These are phyloP conservation scores for Cyanocitta stelleri DNA, from an alignment of 2,113 vertebrate species.

Conservation along the genomic window DNA sequence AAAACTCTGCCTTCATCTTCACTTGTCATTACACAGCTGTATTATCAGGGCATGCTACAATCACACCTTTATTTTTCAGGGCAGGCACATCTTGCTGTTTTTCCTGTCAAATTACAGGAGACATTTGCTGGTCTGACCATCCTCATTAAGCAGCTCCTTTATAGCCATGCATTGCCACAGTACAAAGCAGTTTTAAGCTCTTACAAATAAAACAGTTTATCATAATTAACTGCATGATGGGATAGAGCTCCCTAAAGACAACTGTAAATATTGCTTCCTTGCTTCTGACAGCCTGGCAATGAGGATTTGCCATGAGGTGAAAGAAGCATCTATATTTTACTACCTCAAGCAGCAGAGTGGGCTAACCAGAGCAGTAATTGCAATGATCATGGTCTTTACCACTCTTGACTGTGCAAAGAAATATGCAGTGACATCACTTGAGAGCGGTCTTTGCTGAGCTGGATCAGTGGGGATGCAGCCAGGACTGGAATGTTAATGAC, in stretches of 20 bases:
- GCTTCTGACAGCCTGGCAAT: background rate
- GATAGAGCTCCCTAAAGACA: conserved; percentile 31
- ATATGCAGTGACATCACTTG: background rate
- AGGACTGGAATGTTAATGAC: background rate
- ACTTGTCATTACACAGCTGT: background rate
- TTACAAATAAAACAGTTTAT: conserved; percentile 50
- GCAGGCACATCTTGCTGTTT: background rate
- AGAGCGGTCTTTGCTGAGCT: background rate
- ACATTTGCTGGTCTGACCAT: background rate
- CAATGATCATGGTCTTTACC: background rate
- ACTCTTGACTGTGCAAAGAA: background rate
- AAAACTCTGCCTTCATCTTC: background rate
- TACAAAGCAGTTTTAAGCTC: background rate
- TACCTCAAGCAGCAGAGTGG: background rate
- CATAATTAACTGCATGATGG: conserved; percentile 28
- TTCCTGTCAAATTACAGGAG: background rate
- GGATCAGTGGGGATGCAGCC: background rate
- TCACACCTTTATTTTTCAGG: background rate
- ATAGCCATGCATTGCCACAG: background rate
- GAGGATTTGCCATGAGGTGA: conserved; percentile 5
- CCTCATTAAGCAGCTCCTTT: background rate
- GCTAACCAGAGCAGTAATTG: background rate
- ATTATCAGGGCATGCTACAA: background rate
- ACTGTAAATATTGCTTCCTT: conserved; percentile 33
- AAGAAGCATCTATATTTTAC: conserved; percentile 4